A percentile compares a stretch with the other conserved stretches of the same genome.
These are phyloP conservation scores for Centropristis striata DNA, from an alignment of 2,113 vertebrate genomes.

Conservation along the genomic window DNA sequence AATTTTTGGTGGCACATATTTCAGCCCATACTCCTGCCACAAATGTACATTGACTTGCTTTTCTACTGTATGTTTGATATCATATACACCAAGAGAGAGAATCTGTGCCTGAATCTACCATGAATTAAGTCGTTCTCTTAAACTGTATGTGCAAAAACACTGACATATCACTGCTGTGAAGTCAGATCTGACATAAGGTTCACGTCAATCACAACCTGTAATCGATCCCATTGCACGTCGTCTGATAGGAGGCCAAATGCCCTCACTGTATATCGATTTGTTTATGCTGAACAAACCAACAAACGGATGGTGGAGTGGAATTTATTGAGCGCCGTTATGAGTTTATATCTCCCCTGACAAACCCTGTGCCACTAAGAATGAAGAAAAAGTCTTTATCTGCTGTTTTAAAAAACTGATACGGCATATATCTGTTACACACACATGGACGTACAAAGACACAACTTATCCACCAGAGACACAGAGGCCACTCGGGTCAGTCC, in stretches of 20 bases:
- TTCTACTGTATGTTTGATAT: too few relatives aligned
- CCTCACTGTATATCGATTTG: slow-evolving; percentile 37
- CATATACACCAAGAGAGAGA: too few relatives aligned
- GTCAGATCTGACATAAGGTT: too few relatives aligned
- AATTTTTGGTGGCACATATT: too few relatives aligned
- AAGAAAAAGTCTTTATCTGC: slow-evolving; percentile 53
- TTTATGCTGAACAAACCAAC: slow-evolving; percentile 52
- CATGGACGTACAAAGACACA: slow-evolving; percentile 23
- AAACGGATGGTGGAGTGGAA: slow-evolving; percentile 21
- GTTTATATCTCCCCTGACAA: slow-evolving; percentile 39
- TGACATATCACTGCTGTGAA: too few relatives aligned
- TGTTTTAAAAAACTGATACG: slow-evolving; percentile 25
- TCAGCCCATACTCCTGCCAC: too few relatives aligned
- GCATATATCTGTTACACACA: slow-evolving; percentile 22
- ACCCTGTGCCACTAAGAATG: slow-evolving; percentile 28
- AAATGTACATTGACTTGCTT: too few relatives aligned
- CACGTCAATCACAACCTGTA: background rate
- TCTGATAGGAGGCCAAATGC: slow-evolving; percentile 16
- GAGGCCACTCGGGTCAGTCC: slow-evolving; percentile 72
- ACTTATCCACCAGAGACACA: slow-evolving; percentile 54
- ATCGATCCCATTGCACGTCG: slow-evolving; percentile 11
- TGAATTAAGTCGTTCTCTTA: too few relatives aligned
- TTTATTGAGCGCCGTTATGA: slow-evolving; percentile 39
- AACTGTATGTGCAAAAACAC: too few relatives aligned
- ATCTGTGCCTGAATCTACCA: too few relatives aligned